Conservation (phyloP, 2,888 invertebrate genomes). For the Steinernema hermaphroditum region DNA sequence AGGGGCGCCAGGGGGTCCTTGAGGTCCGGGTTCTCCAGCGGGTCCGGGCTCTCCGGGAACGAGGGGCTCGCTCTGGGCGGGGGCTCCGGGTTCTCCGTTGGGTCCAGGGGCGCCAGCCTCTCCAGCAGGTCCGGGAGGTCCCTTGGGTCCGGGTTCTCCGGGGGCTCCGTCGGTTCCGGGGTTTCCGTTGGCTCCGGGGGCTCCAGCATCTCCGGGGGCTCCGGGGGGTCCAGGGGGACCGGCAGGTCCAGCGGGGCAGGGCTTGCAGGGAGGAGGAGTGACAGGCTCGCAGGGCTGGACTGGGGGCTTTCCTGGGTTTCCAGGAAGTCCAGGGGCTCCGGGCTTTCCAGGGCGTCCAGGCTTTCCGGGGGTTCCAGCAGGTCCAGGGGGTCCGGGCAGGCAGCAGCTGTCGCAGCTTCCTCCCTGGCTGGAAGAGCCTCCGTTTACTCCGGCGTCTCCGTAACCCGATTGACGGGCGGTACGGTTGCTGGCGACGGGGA, state of each 20-base stretch:
- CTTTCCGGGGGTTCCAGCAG: conserved; percentile 51
- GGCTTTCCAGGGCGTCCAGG: conserved; percentile 53
- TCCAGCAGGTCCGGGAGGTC: conserved; percentile 46
- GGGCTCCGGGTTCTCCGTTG: conserved; percentile 50
- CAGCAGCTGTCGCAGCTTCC: conserved; percentile 35
- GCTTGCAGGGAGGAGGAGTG: conserved; percentile 52
- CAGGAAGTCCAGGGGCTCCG: conserved; percentile 49
- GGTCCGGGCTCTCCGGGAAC: conserved; percentile 53
- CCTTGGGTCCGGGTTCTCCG: conserved; percentile 51
- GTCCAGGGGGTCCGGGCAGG: conserved; percentile 42
- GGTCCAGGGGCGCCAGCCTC: conserved; percentile 45
- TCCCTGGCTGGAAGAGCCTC: neutral
- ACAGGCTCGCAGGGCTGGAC: conserved; percentile 55
- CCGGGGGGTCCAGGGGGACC: conserved; percentile 43
- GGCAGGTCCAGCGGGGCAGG: conserved; percentile 53
- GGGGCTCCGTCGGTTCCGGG: conserved; percentile 51
- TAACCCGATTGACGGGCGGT: conserved; percentile 52
- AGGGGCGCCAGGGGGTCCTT: conserved; percentile 48
- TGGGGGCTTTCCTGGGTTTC: conserved; percentile 57
- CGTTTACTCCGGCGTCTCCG: conserved; percentile 31
- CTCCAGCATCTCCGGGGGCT: conserved; percentile 18
- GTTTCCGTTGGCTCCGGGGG: conserved; percentile 50
- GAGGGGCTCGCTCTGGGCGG: conserved; percentile 49
- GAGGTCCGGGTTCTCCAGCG: conserved; percentile 42
- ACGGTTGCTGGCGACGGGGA: conserved; percentile 44